Base-by-base conservation (phyloP, 2,113 vertebrate genomes). In the Lanius ludovicianus region DNA sequence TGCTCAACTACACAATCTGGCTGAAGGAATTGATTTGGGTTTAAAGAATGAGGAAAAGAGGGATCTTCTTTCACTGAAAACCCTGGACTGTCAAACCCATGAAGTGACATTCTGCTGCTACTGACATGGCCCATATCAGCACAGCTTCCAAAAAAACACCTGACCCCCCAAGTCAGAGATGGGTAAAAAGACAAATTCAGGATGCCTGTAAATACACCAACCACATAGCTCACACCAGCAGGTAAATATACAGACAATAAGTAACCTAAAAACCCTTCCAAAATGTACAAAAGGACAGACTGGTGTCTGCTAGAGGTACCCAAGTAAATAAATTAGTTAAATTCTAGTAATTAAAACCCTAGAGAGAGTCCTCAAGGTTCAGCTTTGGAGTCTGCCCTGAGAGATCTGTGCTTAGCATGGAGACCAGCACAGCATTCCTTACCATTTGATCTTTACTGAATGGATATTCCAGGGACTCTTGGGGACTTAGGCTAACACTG, bases 391-490 rank as follows among this genome's bases (percentile, higher is more conserved):
- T 42, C n/a, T 85, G 67, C 70, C 37, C 60, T 42, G 42, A 90
- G 21, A 28, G 71, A 42, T 24, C 21, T 15, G 46, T 13, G 15
- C 69, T 50, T 25, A 63, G 53, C 65, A 50, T 37, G 3, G 56
- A 79, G 47, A 60, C 8, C 15, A 27, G 31, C 28, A 20, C 13
- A 75, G 67, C 24, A 37, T 15, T 44, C 67, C 97, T 97, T 94
- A 98, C 98, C 97, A 20, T 47, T 6, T 57, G 35, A 20, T 95
- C 86, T 18, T 65, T 4, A 35, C 15, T 46, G 30, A 74, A 94
- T 8, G 68, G 76, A 19, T 87, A 96, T 31, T 89, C 95, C 52
- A 50, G 80, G 24, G 59, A n/a, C n/a, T 97, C 94, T 10, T 65
- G 75, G 44, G 92, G 56, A 87, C 82, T 96, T 0, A 67, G 9